A percentile compares a stretch with the other conserved stretches of the same genome.
phyloP scores from a whole-genome alignment of 2,797 vertebrate species.

The Scomberomorus guttatus region DNA sequence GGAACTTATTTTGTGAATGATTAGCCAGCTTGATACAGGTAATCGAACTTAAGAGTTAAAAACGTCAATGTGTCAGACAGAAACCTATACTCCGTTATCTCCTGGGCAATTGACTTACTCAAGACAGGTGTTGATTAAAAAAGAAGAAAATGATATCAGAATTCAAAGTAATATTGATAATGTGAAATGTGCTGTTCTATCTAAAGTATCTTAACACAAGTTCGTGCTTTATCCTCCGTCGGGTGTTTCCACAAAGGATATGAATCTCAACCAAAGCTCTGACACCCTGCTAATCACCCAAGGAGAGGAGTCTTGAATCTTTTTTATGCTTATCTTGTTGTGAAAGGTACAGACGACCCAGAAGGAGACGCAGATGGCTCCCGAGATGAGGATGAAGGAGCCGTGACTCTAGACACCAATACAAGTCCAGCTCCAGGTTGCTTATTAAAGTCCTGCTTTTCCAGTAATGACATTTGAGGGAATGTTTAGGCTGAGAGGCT shows the following conservation, averaged over 20 bases:
- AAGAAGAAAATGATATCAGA: not conserved
- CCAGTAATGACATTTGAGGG: slow-evolving; percentile 89
- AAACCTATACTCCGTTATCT: not conserved
- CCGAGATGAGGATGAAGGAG: slow-evolving; percentile 60
- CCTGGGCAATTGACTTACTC: not conserved
- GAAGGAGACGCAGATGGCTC: slow-evolving; percentile 69
- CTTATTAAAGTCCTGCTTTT: slow-evolving; percentile 86
- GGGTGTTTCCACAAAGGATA: slow-evolving; percentile 8
- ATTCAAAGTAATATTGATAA: not conserved
- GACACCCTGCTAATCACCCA: slow-evolving; percentile 40
- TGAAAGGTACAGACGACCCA: slow-evolving; percentile 43
- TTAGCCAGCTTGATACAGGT: slow-evolving; percentile 69
- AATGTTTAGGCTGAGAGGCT: slow-evolving; percentile 86
- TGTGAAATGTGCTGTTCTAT: not conserved
- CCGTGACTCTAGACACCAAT: slow-evolving; percentile 61
- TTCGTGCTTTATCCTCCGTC: slow-evolving; percentile 12
- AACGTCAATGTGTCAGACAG: slow-evolving; percentile 55
- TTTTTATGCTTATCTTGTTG: slow-evolving; percentile 71
- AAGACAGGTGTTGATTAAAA: not conserved
- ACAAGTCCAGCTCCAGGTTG: slow-evolving; percentile 80
- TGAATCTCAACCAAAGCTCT: slow-evolving; percentile 23
- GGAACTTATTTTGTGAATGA: slow-evolving; percentile 71
- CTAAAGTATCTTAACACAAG: slow-evolving; percentile 6
- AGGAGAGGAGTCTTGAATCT: slow-evolving; percentile 57
- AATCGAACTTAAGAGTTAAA: slow-evolving; percentile 60